A percentile compares a stretch with the other conserved stretches of the same genome.
phyloP scores from a whole-genome alignment of 2,888 invertebrate species.

The Furcula furcula region DNA sequence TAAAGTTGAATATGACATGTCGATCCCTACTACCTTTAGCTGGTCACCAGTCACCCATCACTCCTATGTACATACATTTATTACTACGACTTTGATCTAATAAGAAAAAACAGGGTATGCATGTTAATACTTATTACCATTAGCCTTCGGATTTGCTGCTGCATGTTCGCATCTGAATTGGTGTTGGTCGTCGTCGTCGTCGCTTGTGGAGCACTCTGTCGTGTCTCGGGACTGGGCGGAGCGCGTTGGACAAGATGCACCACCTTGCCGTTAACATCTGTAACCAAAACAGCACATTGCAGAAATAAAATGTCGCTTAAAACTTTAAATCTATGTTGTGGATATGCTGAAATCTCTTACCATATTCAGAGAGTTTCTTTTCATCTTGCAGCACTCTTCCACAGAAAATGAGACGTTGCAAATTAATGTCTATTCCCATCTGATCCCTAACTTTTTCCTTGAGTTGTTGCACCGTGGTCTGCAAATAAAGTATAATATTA shows the following conservation, averaged over 20 bases:
- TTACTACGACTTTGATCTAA: no score
- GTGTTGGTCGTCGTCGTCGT: slow-evolving; percentile 14
- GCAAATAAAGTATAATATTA: slow-evolving; percentile 24
- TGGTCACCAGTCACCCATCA: no score
- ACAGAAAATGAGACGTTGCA: slow-evolving; percentile 95
- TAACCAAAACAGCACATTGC: no score
- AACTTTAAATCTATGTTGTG: no score
- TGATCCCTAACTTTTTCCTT: slow-evolving; percentile 90
- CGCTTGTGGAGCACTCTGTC: slow-evolving; percentile 7
- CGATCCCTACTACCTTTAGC: no score
- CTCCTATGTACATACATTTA: no score
- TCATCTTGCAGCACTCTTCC: slow-evolving; percentile 96
- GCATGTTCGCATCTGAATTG: slow-evolving; percentile 17
- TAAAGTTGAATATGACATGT: no score
- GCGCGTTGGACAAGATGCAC: slow-evolving; percentile 95
- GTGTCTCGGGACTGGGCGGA: slow-evolving; percentile 82
- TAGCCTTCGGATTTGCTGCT: slow-evolving; percentile 41
- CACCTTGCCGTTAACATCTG: slow-evolving; percentile 95
- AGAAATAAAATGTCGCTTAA: no score
- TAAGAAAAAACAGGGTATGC: no score
- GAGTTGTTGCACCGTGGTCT: slow-evolving; percentile 91
- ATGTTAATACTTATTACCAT: no score
- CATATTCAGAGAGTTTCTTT: slow-evolving; percentile 91
- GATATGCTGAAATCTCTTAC: no score
- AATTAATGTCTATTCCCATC: slow-evolving; percentile 89